A percentile compares a stretch with the other conserved stretches of the same genome.
These are phyloP conservation scores for Drosophila dunni DNA, from an alignment of 1,140 invertebrate species.

Conservation along the genomic window DNA sequence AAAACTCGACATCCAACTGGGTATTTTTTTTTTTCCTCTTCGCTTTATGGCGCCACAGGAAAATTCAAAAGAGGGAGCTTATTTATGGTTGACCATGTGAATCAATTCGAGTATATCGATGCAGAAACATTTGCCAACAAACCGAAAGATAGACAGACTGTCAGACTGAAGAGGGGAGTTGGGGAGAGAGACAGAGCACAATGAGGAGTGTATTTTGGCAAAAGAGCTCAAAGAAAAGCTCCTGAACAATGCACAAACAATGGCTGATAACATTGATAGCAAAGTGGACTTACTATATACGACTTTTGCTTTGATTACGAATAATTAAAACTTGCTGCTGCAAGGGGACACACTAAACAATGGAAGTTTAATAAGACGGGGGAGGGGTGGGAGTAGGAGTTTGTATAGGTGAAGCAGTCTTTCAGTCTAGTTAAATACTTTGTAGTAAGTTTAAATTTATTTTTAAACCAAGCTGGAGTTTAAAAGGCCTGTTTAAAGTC, in stretches of 20 bases:
- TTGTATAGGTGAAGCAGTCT: background rate
- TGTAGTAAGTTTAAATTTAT: too few species aligned
- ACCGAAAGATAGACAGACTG: background rate
- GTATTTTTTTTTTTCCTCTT: background rate
- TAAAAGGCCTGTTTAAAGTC: too few species aligned
- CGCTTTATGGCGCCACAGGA: slow-evolving; percentile 10
- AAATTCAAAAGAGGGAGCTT: background rate
- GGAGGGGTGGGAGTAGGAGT: background rate
- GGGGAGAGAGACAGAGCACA: background rate
- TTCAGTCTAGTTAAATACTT: background rate
- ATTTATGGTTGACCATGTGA: slow-evolving; percentile 30
- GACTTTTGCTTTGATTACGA: background rate
- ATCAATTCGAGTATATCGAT: slow-evolving; percentile 23
- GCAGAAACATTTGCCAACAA: slow-evolving; percentile 8
- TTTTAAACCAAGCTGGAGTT: too few species aligned
- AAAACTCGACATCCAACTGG: slow-evolving; percentile 8
- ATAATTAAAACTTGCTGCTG: slow-evolving; percentile 16
- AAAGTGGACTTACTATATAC: background rate
- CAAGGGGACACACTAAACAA: too few species aligned
- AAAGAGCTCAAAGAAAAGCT: slow-evolving; percentile 29
- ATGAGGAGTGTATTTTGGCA: slow-evolving; percentile 13
- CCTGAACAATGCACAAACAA: slow-evolving; percentile 30
- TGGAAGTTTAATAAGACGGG: background rate
- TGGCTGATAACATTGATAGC: slow-evolving; percentile 1
- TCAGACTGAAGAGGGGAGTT: too few species aligned